These are phyloP conservation scores for Scolopax rusticola DNA, from an alignment of 2,797 vertebrate species.

Conservation along the genomic window DNA sequence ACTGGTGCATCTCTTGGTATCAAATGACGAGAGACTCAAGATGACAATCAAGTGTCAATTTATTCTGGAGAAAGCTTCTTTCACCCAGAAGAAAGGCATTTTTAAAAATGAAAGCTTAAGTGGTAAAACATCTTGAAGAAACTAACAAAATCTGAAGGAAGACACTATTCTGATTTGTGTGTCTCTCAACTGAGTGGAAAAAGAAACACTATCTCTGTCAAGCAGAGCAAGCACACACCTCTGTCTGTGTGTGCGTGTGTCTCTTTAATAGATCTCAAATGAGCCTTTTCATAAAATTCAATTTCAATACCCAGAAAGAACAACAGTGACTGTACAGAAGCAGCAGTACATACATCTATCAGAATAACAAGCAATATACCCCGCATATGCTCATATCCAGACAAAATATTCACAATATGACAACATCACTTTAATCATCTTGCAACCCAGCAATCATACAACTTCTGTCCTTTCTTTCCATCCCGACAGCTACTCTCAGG, in stretches of 20 bases:
- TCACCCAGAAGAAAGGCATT: neutral
- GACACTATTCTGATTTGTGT: neutral
- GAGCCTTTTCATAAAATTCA: neutral
- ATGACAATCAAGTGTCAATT: neutral
- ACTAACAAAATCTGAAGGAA: neutral
- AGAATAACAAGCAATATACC: neutral
- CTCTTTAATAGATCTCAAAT: neutral
- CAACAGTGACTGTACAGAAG: neutral
- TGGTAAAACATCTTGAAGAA: neutral
- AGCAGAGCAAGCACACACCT: neutral
- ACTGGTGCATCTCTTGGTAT: neutral
- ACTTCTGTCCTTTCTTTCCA: conserved; percentile 24
- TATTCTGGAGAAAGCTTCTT: neutral
- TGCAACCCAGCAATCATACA: conserved; percentile 23
- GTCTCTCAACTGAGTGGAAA: neutral
- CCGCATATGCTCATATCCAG: neutral
- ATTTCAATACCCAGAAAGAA: neutral
- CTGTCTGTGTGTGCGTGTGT: neutral
- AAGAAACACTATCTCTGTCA: neutral
- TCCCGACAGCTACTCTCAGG: neutral
- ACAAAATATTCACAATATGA: conserved; percentile 36
- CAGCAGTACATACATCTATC: neutral
- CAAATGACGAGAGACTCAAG: neutral
- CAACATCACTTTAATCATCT: neutral
- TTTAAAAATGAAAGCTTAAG: neutral